A percentile compares a stretch with the other conserved stretches of the same genome.
Evolutionary conservation across 2,888 invertebrate genomes (phyloP).

Genomic region (Neoitamus cyanurus): DNA sequence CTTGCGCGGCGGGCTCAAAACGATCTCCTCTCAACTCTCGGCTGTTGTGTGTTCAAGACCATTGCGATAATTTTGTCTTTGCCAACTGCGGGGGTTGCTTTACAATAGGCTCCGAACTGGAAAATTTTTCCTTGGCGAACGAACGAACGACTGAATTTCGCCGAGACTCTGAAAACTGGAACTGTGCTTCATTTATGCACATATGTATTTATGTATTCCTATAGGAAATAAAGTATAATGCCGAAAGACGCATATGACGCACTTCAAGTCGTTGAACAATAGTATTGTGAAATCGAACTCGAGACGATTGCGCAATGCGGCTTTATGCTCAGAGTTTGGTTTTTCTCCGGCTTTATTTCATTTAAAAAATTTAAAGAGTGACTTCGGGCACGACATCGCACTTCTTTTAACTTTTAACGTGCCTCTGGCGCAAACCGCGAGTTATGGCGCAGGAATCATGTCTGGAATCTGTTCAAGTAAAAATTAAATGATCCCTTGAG

Average conservation of each 20-base stretch:
- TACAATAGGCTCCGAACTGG: constrained; percentile 8
- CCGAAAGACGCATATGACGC: constrained; percentile 37
- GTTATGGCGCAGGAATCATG: neutral
- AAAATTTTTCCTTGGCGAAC: constrained; percentile 18
- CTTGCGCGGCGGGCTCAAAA: neutral
- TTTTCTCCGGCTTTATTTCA: neutral
- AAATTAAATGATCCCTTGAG: neutral
- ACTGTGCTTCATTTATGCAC: neutral
- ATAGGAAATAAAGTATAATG: neutral
- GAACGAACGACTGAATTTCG: neutral
- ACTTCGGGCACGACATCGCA: neutral
- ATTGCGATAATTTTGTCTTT: constrained; percentile 8
- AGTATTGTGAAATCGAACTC: constrained; percentile 19
- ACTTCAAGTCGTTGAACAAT: constrained; percentile 19
- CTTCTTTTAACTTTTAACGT: neutral
- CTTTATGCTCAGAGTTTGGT: neutral
- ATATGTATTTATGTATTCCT: neutral
- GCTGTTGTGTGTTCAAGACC: neutral
- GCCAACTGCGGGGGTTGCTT: constrained; percentile 31
- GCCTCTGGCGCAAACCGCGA: neutral
- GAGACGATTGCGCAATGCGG: neutral
- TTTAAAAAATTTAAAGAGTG: neutral
- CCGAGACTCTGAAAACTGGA: constrained; percentile 1
- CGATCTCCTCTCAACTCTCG: neutral
- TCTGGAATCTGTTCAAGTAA: neutral